Base-by-base conservation (phyloP, 1,140 invertebrate genomes). In the Tetramorium alpestre region DNA sequence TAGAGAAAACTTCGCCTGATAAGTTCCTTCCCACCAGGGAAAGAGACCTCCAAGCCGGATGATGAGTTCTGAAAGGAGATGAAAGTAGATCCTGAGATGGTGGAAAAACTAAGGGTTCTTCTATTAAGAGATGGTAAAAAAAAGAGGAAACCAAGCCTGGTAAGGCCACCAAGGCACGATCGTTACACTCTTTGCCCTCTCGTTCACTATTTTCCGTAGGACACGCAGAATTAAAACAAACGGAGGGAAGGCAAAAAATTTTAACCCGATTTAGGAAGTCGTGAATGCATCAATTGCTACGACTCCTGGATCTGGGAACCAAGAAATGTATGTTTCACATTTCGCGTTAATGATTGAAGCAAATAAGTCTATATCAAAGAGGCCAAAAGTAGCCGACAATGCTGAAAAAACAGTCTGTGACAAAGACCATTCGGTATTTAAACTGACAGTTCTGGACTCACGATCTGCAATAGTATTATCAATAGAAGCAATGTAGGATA, bases 81-180 rank as follows among this genome's bases (percentile, higher is more conserved):
- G 16, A 47, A 4, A 87, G n/a, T 33, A 92, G 72, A 56, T 89
- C 54, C 60, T 56, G 56, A 78, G 82, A 70, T 49, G 91, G 84
- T 1, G 11, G 75, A 13, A 6, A 93, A 88, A 38, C 64, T 85
- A 25, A 93, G 86, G 85, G 16, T 91, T 56, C 81, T 22, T 0
- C 87, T 28, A 18, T 28, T 0, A 72, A 7, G 41, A 70, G 11
- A 7, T 6, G 49, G 2, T 0, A n/a, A n/a, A n/a, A 56, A 76
- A 85, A 0, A 85, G 5, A 0, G 93, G 90, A 69, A 86, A 94
- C 91, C 92, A 94, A 1, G 77, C 72, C 51, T 93, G 88, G 7
- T 84, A 58, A 7, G 69, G 49, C 86, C 90, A 92, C 33, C 65
- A 33, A 8, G 87, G 85, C 0, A 92, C 16, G 56, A 92, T 78